Conservation (phyloP, 2,113 vertebrate species). For the Pandion haliaetus region DNA sequence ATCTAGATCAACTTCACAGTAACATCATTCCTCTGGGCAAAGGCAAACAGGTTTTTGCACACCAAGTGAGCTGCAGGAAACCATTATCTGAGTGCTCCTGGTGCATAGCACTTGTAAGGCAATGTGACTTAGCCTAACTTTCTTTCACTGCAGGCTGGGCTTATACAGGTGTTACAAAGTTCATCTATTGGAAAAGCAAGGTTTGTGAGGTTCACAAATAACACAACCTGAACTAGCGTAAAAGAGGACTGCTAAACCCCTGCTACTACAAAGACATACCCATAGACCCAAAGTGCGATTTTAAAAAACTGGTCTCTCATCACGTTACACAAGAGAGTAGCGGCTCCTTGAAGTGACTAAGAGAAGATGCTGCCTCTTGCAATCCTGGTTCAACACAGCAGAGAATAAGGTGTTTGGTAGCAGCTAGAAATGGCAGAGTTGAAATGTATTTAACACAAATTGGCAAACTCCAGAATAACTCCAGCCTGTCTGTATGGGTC, state of each 20-base stretch:
- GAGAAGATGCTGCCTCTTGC: not conserved
- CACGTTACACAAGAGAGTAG: not conserved
- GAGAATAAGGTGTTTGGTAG: not conserved
- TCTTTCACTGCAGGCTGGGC: not conserved
- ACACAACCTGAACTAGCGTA: not conserved
- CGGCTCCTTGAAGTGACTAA: not conserved
- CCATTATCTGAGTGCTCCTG: not conserved
- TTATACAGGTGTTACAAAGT: not conserved
- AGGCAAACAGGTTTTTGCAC: not conserved
- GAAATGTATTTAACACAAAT: not conserved
- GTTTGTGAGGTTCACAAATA: not conserved
- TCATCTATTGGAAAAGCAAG: not conserved
- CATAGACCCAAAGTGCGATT: fast-evolving
- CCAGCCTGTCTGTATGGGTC: not conserved
- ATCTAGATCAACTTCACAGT: not conserved
- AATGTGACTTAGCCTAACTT: not conserved
- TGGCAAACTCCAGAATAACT: not conserved
- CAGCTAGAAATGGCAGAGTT: not conserved
- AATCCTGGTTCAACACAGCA: not conserved
- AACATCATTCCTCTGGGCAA: not conserved
- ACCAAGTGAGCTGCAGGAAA: not conserved
- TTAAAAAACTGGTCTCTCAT: not conserved
- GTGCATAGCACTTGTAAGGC: not conserved
- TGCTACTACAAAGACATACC: not conserved
- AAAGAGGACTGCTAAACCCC: not conserved